Evolutionary conservation across 2,888 invertebrate genomes (phyloP).

Genomic region (Beris chalybata): DNA sequence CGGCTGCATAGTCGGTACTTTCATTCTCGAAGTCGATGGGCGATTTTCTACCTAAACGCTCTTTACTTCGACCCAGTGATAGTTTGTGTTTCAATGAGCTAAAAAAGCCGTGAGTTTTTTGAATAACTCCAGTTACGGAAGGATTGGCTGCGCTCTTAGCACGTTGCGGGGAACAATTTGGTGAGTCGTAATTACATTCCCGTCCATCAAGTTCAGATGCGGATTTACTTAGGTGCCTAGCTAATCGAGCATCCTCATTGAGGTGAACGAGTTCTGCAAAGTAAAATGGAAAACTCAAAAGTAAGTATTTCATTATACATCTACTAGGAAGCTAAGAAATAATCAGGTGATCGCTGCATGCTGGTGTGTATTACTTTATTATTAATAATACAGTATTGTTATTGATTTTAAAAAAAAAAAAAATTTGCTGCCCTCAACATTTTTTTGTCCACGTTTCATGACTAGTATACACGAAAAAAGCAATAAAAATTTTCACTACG

Average conservation of each 20-base stretch:
- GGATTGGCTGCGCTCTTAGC: slow-evolving; percentile 57
- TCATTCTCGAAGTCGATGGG: slow-evolving; percentile 64
- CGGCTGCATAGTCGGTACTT: slow-evolving; percentile 75
- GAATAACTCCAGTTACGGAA: slow-evolving; percentile 71
- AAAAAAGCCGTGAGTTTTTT: slow-evolving; percentile 81
- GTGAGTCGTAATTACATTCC: slow-evolving; percentile 58
- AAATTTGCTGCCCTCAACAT: too few relatives aligned
- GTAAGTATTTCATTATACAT: too few relatives aligned
- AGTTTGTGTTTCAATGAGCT: slow-evolving; percentile 79
- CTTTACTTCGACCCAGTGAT: slow-evolving; percentile 73
- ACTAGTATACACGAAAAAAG: too few relatives aligned
- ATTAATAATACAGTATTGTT: too few relatives aligned
- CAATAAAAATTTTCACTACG: too few relatives aligned
- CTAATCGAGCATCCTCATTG: slow-evolving; percentile 48
- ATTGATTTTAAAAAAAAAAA: too few relatives aligned
- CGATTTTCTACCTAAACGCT: slow-evolving; percentile 63
- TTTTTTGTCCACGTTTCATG: too few relatives aligned
- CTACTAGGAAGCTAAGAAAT: too few relatives aligned
- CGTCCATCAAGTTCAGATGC: slow-evolving; percentile 77
- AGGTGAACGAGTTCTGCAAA: slow-evolving; percentile 35
- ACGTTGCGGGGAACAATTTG: slow-evolving; percentile 59
- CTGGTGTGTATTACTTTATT: too few relatives aligned
- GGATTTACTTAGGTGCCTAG: slow-evolving; percentile 76
- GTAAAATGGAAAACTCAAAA: too few relatives aligned
- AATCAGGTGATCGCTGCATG: too few relatives aligned